phyloP scores from a whole-genome alignment of 2,797 vertebrate genomes.

The Selene dorsalis region DNA sequence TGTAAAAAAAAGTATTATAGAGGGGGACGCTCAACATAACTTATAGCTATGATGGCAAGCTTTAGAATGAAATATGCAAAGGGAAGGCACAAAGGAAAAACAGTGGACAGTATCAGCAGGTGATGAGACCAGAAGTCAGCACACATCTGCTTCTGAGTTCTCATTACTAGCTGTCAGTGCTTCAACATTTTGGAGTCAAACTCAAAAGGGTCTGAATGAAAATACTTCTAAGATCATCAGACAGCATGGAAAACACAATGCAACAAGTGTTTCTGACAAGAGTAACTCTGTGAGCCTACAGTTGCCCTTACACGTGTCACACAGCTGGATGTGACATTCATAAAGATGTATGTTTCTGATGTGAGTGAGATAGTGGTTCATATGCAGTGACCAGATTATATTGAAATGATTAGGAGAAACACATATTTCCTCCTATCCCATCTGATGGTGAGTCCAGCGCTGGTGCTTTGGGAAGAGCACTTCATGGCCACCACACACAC shows the following conservation, averaged over 20 bases:
- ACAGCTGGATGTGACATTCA: neutral
- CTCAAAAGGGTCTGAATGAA: neutral
- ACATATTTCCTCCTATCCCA: neutral
- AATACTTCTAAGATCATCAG: neutral
- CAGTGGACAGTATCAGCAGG: neutral
- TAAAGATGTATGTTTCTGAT: neutral
- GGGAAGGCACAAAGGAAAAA: neutral
- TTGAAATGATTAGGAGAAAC: neutral
- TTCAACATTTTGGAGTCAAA: neutral
- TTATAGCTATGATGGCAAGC: neutral
- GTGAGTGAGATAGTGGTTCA: neutral
- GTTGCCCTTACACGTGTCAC: neutral
- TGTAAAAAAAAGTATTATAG: neutral
- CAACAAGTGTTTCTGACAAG: neutral
- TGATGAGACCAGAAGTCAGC: neutral
- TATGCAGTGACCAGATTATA: neutral
- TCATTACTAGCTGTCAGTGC: neutral
- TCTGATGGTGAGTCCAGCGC: neutral
- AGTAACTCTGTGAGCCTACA: no score
- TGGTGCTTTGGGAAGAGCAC: conserved; percentile 11
- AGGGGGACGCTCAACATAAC: neutral
- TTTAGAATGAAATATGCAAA: neutral
- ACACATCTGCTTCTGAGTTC: neutral
- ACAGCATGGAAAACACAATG: neutral
- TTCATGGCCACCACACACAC: conserved; percentile 1